Base-by-base conservation (phyloP, 2,113 vertebrate species). In the Gopherus evgoodei region DNA sequence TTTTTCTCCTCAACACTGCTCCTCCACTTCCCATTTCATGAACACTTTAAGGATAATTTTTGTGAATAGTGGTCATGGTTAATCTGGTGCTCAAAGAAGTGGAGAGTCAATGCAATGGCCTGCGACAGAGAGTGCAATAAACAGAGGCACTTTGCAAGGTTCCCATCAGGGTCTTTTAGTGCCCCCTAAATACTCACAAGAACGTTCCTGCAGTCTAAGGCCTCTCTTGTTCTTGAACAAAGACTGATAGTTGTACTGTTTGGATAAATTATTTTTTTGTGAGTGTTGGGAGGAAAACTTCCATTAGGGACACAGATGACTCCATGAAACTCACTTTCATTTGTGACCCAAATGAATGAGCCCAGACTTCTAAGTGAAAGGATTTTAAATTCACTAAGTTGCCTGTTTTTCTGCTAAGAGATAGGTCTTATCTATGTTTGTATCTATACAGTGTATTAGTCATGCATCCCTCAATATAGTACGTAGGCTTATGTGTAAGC, bases 1-100 rank as follows among this genome's bases (percentile, higher is more conserved):
- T 62, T 57, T 95, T 96, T 96, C 44, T 91, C 42, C 56, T 95
- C 54, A 90, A 81, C 53, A 14, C 22, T 81, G n/a, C 72, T 21
- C 44, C 54, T n/a, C 1, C n/a, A 84, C 5, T 17, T 95, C 17
- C 86, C n/a, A 9, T n/a, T 87, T 97, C 21, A 50, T 88, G 44
- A 27, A 93, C 96, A 80, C 82, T 42, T 52, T 56, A 80, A 3
- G 65, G 16, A 72, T 31, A 1, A 35, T 50, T 94, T 42, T 44
- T 83, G 83, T 87, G 4, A 93, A 13, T 72, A 29, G 21, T 57
- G 2, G 0, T 53, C 21, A 42, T 17, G 17, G 27, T 52, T 81
- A 84, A 19, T 86, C 85, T 91, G 1, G 21, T 49, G 1, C 31
- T 38, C 1, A n/a, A 62, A 76, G 0, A 59, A 16, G 3, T 3